Percentiles rank a stretch among this genome's conserved stretches.
phyloP scores from a whole-genome alignment of 2,797 vertebrate genomes.

The Mico argentatus region DNA sequence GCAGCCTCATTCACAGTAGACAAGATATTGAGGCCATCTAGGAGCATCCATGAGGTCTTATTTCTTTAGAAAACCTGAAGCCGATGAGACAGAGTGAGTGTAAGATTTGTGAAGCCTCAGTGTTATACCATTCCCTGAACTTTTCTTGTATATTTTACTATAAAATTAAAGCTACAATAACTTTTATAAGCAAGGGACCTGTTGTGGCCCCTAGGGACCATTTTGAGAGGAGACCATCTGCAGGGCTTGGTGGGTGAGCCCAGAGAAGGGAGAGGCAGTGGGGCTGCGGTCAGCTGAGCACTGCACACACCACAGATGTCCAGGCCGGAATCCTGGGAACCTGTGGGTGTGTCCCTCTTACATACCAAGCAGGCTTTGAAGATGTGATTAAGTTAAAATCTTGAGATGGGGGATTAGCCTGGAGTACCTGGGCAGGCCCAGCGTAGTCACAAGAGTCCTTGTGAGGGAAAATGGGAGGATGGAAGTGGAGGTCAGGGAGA shows the following conservation, averaged over 20 bases:
- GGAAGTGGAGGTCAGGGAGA: not conserved
- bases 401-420: not conserved
- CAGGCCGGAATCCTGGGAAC: too few species aligned
- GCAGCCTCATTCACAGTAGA: too few species aligned
- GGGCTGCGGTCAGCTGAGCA: not conserved
- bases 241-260: not conserved
- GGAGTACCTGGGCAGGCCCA: not conserved
- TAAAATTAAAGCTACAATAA: not conserved
- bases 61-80: not conserved
- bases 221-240: not conserved
- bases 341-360: not conserved
- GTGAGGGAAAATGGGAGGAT: not conserved
- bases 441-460: not conserved
- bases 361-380: not conserved
- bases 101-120: not conserved
- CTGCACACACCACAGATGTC: too few species aligned
- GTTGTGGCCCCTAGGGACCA: not conserved
- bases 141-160: not conserved
- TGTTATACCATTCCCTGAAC: not conserved
- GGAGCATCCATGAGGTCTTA: fast-evolving
- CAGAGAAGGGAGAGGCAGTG: not conserved
- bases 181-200: not conserved
- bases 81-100: not conserved
- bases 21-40: not conserved
- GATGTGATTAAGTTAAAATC: not conserved